Conservation (phyloP, 92 coral and sea anemone genomes). For the Palythoa heliodiscus region DNA sequence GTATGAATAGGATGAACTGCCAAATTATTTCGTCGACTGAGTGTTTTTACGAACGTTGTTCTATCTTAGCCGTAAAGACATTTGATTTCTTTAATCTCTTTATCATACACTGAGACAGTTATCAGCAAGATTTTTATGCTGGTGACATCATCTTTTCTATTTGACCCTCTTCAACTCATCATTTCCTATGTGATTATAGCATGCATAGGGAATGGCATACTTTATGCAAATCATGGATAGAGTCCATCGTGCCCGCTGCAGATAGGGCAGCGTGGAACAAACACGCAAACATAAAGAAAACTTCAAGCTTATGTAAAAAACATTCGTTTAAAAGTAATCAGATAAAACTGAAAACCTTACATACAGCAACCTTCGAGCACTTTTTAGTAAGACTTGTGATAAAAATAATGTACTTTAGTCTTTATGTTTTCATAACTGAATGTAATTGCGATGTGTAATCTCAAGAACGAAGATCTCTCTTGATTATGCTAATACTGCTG, state of each 20-base stretch:
- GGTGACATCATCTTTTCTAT: conserved; percentile 31
- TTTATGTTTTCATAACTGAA: neutral
- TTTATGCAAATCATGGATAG: neutral
- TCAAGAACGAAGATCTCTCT: neutral
- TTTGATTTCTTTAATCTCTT: conserved; percentile 4
- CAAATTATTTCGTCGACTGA: neutral
- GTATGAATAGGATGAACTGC: neutral
- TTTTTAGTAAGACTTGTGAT: neutral
- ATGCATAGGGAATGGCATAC: neutral
- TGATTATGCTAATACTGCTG: neutral
- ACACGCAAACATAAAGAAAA: neutral
- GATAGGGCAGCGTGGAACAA: neutral
- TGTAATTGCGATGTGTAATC: neutral
- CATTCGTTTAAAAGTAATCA: neutral
- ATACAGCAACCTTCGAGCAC: neutral
- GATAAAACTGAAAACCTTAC: neutral
- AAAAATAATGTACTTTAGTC: neutral
- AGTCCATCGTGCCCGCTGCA: neutral
- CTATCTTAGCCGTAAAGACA: neutral
- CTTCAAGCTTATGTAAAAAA: neutral
- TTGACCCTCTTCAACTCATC: neutral
- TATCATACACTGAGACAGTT: conserved; percentile 11
- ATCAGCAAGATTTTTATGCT: conserved; percentile 21
- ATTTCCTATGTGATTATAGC: neutral
- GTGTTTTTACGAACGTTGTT: neutral